These are phyloP conservation scores for Caenorhabditis imperialis DNA, from an alignment of 2,888 invertebrate genomes.

Conservation along the genomic window DNA sequence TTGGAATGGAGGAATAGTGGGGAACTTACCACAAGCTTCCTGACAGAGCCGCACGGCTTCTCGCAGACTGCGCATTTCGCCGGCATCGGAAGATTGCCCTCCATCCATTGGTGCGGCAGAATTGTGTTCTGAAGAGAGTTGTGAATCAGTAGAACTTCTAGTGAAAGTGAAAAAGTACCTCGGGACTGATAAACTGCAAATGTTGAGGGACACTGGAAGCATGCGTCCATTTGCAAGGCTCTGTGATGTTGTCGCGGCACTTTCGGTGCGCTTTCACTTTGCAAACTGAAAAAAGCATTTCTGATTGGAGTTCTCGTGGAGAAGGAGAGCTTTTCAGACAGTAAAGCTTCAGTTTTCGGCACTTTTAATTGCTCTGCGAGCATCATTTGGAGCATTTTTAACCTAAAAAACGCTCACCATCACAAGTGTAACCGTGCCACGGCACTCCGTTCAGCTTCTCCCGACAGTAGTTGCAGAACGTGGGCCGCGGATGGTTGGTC, in stretches of 20 bases:
- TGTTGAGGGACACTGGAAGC: slow-evolving; percentile 85
- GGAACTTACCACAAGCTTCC: slow-evolving; percentile 55
- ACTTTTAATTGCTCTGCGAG: neutral
- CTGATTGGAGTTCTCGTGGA: no score
- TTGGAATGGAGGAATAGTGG: slow-evolving; percentile 4
- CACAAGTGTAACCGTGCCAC: slow-evolving; percentile 94
- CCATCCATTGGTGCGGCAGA: slow-evolving; percentile 99
- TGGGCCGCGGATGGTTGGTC: slow-evolving; percentile 64
- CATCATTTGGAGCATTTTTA: neutral
- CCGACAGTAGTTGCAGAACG: slow-evolving; percentile 91
- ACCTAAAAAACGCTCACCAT: slow-evolving; percentile 80
- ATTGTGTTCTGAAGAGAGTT: slow-evolving; percentile 77
- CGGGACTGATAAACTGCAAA: slow-evolving; percentile 65
- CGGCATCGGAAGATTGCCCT: slow-evolving; percentile 94
- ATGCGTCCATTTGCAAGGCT: slow-evolving; percentile 98
- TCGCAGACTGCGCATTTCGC: slow-evolving; percentile 93
- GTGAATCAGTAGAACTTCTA: neutral
- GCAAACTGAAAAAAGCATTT: slow-evolving; percentile 83
- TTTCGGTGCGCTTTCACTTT: slow-evolving; percentile 97
- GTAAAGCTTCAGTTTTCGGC: no score
- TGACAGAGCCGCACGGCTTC: slow-evolving; percentile 94
- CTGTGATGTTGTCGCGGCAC: slow-evolving; percentile 91
- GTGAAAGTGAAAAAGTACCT: slow-evolving; percentile 40
- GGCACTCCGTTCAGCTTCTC: slow-evolving; percentile 93
- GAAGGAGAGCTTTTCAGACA: no score